phyloP scores from a whole-genome alignment of 2,113 vertebrate genomes.

The Paedocypris sp. region DNA sequence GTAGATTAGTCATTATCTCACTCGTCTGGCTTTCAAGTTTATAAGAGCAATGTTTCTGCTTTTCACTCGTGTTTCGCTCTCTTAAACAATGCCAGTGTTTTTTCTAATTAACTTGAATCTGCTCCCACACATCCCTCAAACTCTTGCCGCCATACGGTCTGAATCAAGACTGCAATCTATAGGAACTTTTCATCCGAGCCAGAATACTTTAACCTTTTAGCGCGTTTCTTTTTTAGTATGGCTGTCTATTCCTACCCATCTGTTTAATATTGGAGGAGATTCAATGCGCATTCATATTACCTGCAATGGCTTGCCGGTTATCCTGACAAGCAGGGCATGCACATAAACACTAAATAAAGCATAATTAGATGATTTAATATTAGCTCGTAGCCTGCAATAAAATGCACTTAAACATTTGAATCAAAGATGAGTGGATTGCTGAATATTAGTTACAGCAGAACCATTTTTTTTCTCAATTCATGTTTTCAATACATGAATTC shows the following conservation, averaged over 20 bases:
- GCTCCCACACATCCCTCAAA: neutral
- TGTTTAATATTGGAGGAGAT: too few species aligned
- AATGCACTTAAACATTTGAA: neutral
- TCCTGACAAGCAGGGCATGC: too few species aligned
- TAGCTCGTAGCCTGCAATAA: too few species aligned
- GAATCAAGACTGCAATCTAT: neutral
- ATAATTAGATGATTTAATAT: too few species aligned
- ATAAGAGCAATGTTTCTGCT: neutral
- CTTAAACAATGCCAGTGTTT: neutral
- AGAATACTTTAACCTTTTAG: neutral
- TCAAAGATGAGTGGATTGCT: neutral
- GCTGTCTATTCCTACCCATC: too few species aligned
- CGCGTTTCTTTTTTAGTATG: neutral
- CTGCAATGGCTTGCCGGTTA: too few species aligned
- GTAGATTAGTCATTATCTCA: constrained; percentile 6
- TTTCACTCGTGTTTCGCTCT: neutral
- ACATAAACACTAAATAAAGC: too few species aligned
- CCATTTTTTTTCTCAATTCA: too few species aligned
- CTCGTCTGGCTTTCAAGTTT: constrained; percentile 10
- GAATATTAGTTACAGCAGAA: neutral
- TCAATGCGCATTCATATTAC: too few species aligned
- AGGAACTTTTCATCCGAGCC: neutral
- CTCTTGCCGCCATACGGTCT: too few species aligned
- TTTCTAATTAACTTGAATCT: constrained; percentile 4
- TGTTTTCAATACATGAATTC: too few species aligned